phyloP scores from a whole-genome alignment of 64 coral and sea anemone species.

The Montipora efflorescens region DNA sequence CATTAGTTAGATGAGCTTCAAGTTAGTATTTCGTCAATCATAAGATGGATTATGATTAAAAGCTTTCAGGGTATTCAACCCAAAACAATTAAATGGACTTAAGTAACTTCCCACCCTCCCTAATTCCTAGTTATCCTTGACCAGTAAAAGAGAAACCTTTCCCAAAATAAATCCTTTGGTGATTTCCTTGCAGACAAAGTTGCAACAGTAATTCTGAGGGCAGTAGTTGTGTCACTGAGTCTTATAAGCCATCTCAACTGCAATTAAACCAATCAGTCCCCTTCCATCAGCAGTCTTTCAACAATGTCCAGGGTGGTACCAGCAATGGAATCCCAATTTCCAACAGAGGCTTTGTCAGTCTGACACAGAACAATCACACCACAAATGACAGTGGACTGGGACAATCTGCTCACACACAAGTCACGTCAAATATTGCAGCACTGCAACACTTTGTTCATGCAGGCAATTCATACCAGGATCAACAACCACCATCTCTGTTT shows the following conservation, averaged over 20 bases:
- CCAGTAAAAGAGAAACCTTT: too few relatives aligned
- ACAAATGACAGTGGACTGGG: slow-evolving; percentile 5
- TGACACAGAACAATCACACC: background rate
- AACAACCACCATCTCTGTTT: slow-evolving; percentile 9
- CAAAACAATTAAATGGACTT: too few relatives aligned
- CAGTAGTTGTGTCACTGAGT: background rate
- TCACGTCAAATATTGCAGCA: background rate
- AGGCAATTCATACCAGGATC: slow-evolving; percentile 8
- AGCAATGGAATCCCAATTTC: background rate
- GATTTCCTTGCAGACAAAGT: slow-evolving; percentile 18
- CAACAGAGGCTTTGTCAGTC: slow-evolving; percentile 4
- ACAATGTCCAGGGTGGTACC: background rate
- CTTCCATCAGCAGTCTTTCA: slow-evolving; percentile 3
- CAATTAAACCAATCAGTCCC: slow-evolving; percentile 10
- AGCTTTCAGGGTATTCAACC: too few relatives aligned
- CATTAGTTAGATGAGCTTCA: too few relatives aligned
- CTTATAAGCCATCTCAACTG: slow-evolving; percentile 9
- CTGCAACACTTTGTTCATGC: slow-evolving; percentile 15
- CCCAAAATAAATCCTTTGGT: background rate
- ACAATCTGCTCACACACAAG: background rate
- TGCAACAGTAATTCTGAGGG: background rate
- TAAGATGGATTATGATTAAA: too few relatives aligned
- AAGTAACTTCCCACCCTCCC: too few relatives aligned
- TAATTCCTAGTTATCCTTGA: too few relatives aligned
- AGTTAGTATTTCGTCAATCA: too few relatives aligned